Percentiles rank a stretch among this genome's conserved stretches.
Evolutionary conservation across 2,113 vertebrate species (phyloP).

Genomic region (Scolopax mira): DNA sequence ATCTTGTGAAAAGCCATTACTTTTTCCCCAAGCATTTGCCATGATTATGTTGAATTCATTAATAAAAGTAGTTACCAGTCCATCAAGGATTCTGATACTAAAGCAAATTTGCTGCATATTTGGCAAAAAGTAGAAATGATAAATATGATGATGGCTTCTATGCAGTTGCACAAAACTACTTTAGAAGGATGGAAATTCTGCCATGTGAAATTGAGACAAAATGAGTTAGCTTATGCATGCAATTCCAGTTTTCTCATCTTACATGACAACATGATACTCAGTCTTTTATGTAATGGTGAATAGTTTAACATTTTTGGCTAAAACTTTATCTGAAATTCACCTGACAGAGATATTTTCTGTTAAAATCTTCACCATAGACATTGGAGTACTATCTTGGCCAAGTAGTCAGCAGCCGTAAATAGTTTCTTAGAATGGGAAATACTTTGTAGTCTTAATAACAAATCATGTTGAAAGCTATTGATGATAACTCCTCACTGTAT

Average conservation of each 20-base stretch:
- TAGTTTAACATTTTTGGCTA: background rate
- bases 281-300: background rate
- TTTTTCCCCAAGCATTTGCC: background rate
- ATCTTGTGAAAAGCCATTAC: background rate
- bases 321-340: background rate
- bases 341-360: background rate
- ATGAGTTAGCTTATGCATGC: background rate
- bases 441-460: background rate
- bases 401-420: background rate
- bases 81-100: background rate
- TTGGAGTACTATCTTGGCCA: background rate
- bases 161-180: background rate
- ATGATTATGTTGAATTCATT: background rate
- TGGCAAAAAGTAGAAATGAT: background rate
- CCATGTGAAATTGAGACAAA: background rate
- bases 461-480: background rate
- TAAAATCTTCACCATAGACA: background rate
- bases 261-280: background rate
- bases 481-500: fast-evolving
- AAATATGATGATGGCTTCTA: background rate
- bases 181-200: background rate
- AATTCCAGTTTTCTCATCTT: background rate
- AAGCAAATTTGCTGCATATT: background rate
- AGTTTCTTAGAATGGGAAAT: background rate
- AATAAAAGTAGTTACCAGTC: background rate